A percentile compares a stretch with the other conserved stretches of the same genome.
phyloP scores from a whole-genome alignment of 2,888 invertebrate species.

The Philonicus albiceps region DNA sequence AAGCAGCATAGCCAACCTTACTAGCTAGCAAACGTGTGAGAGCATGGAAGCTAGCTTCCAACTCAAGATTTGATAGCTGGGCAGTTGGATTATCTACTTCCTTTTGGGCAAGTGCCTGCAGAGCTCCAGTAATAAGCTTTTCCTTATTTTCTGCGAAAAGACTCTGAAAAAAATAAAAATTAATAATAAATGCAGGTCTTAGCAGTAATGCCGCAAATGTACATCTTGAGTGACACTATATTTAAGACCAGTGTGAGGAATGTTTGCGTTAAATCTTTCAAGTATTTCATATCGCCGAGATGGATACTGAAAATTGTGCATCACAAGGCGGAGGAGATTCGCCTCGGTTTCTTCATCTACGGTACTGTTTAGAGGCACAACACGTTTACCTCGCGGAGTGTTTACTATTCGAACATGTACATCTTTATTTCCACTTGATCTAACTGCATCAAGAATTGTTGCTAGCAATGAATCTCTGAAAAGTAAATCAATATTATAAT shows the following conservation, averaged over 20 bases:
- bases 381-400: slow-evolving; percentile 85
- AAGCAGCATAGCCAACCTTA: slow-evolving; percentile 97
- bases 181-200: slow-evolving; percentile 10
- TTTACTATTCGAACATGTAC: slow-evolving; percentile 89
- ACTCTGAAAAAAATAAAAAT: slow-evolving; percentile 70
- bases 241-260: slow-evolving; percentile 95
- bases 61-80: slow-evolving; percentile 71
- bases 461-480: slow-evolving; percentile 91
- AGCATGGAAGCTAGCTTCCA: slow-evolving; percentile 96
- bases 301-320: slow-evolving; percentile 66
- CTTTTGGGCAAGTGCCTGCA: slow-evolving; percentile 82
- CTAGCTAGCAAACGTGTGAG: slow-evolving; percentile 92
- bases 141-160: slow-evolving; percentile 98
- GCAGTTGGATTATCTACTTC: slow-evolving; percentile 70
- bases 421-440: slow-evolving; percentile 96
- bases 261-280: slow-evolving; percentile 94
- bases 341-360: slow-evolving; percentile 98
- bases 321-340: slow-evolving; percentile 72
- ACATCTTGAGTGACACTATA: slow-evolving; percentile 97
- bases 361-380: slow-evolving; percentile 87
- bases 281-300: slow-evolving; percentile 79
- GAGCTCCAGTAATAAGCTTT: slow-evolving; percentile 90
- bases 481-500: not conserved
- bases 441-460: slow-evolving; percentile 93
- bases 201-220: slow-evolving; percentile 61